Conservation (phyloP, 2,888 invertebrate species). For the Melanargia galathea region DNA sequence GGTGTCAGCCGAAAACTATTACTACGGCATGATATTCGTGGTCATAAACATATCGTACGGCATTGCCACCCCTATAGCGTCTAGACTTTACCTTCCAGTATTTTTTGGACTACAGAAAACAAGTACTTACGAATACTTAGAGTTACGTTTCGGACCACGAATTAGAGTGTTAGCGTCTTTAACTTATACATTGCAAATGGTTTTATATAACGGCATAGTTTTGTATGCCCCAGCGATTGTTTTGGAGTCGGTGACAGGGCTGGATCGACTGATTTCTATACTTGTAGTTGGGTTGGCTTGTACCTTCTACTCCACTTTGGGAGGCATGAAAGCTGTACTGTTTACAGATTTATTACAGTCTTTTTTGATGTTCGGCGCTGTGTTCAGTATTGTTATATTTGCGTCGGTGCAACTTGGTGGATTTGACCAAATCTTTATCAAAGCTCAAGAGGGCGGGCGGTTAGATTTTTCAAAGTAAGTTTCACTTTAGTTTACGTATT, state of each 20-base stretch:
- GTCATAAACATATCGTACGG: conserved; percentile 89
- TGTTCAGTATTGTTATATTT: conserved; percentile 89
- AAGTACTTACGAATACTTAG: conserved; percentile 97
- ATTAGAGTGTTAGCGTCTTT: conserved; percentile 90
- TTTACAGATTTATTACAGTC: conserved; percentile 94
- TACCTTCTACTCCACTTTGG: conserved; percentile 93
- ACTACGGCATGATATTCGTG: conserved; percentile 90
- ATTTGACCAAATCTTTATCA: conserved; percentile 85
- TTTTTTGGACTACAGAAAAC: conserved; percentile 91
- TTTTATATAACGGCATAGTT: conserved; percentile 95
- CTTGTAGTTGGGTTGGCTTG: conserved; percentile 89
- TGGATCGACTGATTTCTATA: conserved; percentile 87
- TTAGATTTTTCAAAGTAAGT: conserved; percentile 86
- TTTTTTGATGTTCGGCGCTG: conserved; percentile 91
- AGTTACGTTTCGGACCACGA: conserved; percentile 90
- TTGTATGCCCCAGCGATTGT: conserved; percentile 96
- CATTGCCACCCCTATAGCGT: conserved; percentile 89
- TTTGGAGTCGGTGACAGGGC: conserved; percentile 91
- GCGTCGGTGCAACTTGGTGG: conserved; percentile 88
- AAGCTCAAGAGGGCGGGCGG: conserved; percentile 86
- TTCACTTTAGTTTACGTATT: too few relatives aligned
- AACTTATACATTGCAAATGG: conserved; percentile 94
- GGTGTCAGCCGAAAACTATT: conserved; percentile 93
- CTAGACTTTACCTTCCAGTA: conserved; percentile 90
- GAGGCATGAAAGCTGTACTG: conserved; percentile 95